These are phyloP conservation scores for Ammodytes marinus DNA, from an alignment of 2,113 vertebrate species.

Conservation along the genomic window DNA sequence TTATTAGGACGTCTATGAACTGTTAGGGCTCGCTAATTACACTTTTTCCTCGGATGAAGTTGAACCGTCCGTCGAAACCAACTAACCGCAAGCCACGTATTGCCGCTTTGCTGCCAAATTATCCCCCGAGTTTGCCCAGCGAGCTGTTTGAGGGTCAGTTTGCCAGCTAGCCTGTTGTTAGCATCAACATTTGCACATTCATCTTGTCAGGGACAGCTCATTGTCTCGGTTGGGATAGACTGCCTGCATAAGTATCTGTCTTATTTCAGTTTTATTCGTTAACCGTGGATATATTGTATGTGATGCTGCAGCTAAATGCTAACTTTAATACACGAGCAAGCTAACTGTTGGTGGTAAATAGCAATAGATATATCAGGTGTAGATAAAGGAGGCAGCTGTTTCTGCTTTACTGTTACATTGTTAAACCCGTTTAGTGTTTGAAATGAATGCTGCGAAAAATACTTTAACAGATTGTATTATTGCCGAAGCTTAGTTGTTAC, in stretches of 20 bases:
- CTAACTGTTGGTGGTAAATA: conserved; percentile 16
- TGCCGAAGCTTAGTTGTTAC: not conserved
- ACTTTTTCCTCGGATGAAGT: conserved; percentile 32
- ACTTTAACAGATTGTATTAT: conserved; percentile 7
- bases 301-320: conserved; percentile 13
- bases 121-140: conserved; percentile 28
- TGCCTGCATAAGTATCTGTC: not conserved
- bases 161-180: conserved; percentile 77
- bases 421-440: conserved; percentile 10
- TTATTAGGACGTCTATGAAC: conserved; percentile 39
- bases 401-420: conserved; percentile 14
- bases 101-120: conserved; percentile 22
- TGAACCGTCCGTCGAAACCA: conserved; percentile 20
- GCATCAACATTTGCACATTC: conserved; percentile 74
- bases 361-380: conserved; percentile 11
- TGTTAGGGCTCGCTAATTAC: conserved; percentile 31
- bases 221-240: conserved; percentile 43
- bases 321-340: conserved; percentile 38
- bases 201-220: conserved; percentile 57
- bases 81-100: conserved; percentile 15
- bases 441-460: not conserved
- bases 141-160: conserved; percentile 39
- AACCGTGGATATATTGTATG: not conserved
- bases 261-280: not conserved
- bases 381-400: conserved; percentile 26